Evolutionary conservation across 2,113 vertebrate genomes (phyloP).

Genomic region (Vulpes ferrilata): DNA sequence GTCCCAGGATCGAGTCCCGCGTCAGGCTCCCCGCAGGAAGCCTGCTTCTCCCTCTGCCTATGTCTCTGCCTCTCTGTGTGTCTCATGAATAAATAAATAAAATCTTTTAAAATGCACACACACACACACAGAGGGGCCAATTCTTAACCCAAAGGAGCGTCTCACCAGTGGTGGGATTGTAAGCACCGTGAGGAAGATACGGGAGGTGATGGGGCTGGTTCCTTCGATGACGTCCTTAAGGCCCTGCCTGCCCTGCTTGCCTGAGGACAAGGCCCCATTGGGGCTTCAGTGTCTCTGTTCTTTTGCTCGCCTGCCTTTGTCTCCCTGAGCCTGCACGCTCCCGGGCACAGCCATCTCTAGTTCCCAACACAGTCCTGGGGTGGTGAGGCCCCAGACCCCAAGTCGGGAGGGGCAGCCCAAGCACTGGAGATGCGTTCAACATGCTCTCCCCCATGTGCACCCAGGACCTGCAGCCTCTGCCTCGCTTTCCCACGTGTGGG

Average conservation of each 20-base stretch:
- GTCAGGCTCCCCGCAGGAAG: too few species aligned
- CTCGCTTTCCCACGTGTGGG: neutral
- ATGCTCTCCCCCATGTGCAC: fast-evolving
- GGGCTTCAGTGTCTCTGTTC: neutral
- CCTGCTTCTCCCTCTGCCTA: too few species aligned
- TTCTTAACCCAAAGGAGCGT: neutral
- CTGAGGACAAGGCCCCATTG: neutral
- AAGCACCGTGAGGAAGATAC: fast-evolving
- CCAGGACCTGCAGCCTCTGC: neutral
- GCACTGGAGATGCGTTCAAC: neutral
- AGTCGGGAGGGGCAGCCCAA: neutral
- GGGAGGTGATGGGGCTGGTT: neutral
- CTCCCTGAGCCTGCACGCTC: fast-evolving
- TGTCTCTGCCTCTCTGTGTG: too few species aligned
- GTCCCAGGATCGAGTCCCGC: too few species aligned
- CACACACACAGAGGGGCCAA: too few species aligned
- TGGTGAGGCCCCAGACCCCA: neutral
- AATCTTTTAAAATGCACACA: neutral
- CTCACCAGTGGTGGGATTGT: neutral
- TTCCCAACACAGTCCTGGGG: neutral
- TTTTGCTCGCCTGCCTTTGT: fast-evolving
- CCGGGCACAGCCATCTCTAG: neutral
- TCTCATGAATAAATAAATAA: too few species aligned
- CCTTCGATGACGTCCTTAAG: neutral
- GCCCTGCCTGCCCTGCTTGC: neutral